Evolutionary conservation across 2,888 invertebrate species (phyloP).

Genomic region (Himalopsyche anomala): DNA sequence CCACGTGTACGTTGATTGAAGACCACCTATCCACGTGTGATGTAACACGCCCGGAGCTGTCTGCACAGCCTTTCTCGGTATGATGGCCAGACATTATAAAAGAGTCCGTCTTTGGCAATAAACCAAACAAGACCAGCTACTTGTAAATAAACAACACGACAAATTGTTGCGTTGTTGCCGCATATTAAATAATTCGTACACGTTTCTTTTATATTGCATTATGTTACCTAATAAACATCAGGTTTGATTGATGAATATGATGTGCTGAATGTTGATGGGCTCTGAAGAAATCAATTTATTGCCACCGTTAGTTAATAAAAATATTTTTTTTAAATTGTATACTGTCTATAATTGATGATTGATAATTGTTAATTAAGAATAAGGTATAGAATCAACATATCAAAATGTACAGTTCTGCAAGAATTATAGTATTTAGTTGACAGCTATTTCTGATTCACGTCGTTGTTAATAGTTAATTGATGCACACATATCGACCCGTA

Average conservation of each 20-base stretch:
- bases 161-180: not conserved
- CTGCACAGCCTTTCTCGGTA: not conserved
- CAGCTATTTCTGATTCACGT: no score
- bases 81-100: not conserved
- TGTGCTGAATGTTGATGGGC: not conserved
- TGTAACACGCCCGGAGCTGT: conserved; percentile 27
- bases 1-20: not conserved
- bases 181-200: not conserved
- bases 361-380: no score
- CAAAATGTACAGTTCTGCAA: no score
- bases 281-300: not conserved
- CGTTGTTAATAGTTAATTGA: no score
- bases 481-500: no score
- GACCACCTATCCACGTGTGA: conserved; percentile 17
- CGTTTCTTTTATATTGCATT: conserved; percentile 7
- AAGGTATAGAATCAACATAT: no score
- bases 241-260: not conserved
- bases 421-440: no score
- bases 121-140: not conserved
- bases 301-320: not conserved
- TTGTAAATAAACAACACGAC: conserved; percentile 18
- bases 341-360: no score
- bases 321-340: not conserved
- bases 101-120: conserved; percentile 8
- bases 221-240: not conserved